phyloP scores from a whole-genome alignment of 2,888 invertebrate species.

The Polyommatus iphigenia region DNA sequence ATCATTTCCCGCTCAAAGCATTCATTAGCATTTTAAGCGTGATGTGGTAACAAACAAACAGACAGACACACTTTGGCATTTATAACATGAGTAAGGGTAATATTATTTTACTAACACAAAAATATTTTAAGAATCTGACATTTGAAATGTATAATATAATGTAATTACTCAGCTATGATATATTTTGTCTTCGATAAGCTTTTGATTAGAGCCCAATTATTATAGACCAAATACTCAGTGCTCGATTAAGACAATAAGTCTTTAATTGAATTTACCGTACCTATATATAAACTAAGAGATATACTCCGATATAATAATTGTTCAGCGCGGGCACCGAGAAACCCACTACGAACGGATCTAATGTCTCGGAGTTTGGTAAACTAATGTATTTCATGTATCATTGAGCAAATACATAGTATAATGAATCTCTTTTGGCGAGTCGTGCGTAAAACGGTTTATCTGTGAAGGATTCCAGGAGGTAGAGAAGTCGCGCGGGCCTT shows the following conservation, averaged over 20 bases:
- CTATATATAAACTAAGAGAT: not conserved
- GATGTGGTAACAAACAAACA: too few species aligned
- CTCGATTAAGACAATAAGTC: not conserved
- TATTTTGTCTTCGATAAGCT: not conserved
- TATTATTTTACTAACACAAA: not conserved
- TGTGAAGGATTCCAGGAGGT: slow-evolving; percentile 73
- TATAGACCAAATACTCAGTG: not conserved
- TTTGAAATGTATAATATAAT: not conserved
- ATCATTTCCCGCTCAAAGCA: too few species aligned
- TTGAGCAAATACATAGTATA: slow-evolving; percentile 66
- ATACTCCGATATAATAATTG: not conserved
- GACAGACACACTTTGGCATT: too few species aligned
- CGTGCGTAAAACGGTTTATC: slow-evolving; percentile 80
- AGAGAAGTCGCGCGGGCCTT: slow-evolving; percentile 57
- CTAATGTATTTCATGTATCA: slow-evolving; percentile 51
- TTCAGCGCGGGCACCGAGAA: not conserved
- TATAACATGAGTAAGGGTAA: not conserved
- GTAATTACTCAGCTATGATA: not conserved
- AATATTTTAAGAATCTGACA: not conserved
- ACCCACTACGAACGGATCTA: slow-evolving; percentile 33
- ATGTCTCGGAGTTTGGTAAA: slow-evolving; percentile 9
- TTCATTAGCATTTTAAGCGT: too few species aligned
- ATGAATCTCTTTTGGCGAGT: slow-evolving; percentile 76
- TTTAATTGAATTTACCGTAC: not conserved
- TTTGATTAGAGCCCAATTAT: not conserved